phyloP scores from a whole-genome alignment of 2,888 invertebrate genomes.

The Selenia dentaria region DNA sequence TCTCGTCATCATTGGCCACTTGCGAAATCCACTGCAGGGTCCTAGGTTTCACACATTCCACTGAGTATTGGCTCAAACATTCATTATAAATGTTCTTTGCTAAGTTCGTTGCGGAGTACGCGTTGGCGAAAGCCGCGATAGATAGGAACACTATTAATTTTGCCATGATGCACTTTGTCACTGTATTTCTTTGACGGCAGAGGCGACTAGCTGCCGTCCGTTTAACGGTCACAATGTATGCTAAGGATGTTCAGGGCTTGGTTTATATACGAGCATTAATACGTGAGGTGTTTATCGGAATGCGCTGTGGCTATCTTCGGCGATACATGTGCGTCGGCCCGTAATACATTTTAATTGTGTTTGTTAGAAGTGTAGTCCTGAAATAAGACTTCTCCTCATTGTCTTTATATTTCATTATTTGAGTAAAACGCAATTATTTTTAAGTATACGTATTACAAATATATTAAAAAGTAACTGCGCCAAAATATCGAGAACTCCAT shows the following conservation, averaged over 20 bases:
- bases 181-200: constrained; percentile 59
- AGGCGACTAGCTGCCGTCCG: constrained; percentile 74
- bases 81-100: constrained; percentile 87
- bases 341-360: constrained; percentile 69
- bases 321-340: constrained; percentile 49
- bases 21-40: constrained; percentile 90
- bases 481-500: no score
- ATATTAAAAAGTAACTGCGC: no score
- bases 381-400: no score
- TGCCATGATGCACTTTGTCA: constrained; percentile 68
- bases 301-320: constrained; percentile 65
- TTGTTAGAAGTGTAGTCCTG: constrained; percentile 55
- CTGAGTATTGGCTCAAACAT: constrained; percentile 88
- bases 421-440: no score
- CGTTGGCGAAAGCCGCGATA: constrained; percentile 63
- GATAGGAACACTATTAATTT: constrained; percentile 73
- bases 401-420: no score
- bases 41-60: constrained; percentile 91
- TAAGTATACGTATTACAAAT: no score
- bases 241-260: constrained; percentile 74
- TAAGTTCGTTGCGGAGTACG: constrained; percentile 86
- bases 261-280: constrained; percentile 85
- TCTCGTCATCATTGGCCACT: constrained; percentile 87
- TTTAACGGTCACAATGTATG: constrained; percentile 77
- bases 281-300: constrained; percentile 76